Evolutionary conservation across 2,888 invertebrate species (phyloP).

Genomic region (Sphaerophoria taeniata): DNA sequence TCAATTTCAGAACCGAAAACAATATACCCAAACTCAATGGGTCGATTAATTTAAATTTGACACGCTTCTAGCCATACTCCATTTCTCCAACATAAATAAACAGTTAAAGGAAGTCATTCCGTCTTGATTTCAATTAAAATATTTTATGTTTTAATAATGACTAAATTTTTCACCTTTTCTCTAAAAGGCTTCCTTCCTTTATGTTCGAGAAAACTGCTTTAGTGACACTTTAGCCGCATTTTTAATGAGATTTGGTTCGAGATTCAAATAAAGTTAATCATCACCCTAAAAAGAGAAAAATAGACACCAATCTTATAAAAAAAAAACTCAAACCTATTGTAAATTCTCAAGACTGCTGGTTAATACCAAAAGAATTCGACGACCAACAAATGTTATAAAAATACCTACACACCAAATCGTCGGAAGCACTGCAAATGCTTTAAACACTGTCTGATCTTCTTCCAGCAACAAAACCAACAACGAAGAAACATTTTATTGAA

Average conservation of each 20-base stretch:
- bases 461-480: background rate
- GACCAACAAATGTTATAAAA: constrained; percentile 1
- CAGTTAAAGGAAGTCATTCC: background rate
- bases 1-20: no score
- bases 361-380: constrained; percentile 47
- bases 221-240: background rate
- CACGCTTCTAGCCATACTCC: constrained; percentile 1
- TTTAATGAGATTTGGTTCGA: constrained; percentile 21
- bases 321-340: constrained; percentile 28
- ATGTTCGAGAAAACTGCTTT: background rate
- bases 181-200: background rate
- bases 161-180: background rate
- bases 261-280: constrained; percentile 53
- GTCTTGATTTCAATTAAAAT: constrained; percentile 4
- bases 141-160: constrained; percentile 17
- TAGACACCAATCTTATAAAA: constrained; percentile 19
- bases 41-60: background rate
- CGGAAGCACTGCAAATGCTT: constrained; percentile 26
- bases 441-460: background rate
- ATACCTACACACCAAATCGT: constrained; percentile 25
- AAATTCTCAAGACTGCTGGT: constrained; percentile 26
- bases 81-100: background rate
- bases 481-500: constrained; percentile 1
- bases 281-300: constrained; percentile 48
- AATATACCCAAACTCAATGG: no score